Evolutionary conservation across 2,797 vertebrate genomes (phyloP).

Genomic region (Telmatherina bonti): DNA sequence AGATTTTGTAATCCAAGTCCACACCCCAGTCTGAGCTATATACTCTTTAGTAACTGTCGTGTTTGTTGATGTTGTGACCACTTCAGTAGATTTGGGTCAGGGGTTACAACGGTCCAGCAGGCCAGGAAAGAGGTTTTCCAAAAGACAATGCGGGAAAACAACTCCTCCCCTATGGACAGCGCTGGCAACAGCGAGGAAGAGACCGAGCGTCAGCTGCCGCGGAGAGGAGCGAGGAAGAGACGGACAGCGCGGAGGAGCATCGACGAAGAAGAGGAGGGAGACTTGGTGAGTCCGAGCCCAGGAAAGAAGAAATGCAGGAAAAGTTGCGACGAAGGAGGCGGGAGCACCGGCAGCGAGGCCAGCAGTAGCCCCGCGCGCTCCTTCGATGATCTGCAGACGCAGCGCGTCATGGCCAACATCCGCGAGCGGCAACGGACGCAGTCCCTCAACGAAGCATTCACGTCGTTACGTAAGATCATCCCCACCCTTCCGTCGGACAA

Average conservation of each 20-base stretch:
- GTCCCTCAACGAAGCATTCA: conserved; percentile 97
- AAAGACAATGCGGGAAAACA: conserved; percentile 92
- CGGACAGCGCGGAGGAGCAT: conserved; percentile 65
- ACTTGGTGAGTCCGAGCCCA: conserved; percentile 43
- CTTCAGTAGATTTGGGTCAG: conserved; percentile 25
- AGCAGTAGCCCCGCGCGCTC: conserved; percentile 85
- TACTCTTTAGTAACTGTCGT: conserved; percentile 29
- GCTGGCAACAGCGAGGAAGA: conserved; percentile 97
- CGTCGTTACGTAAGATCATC: conserved; percentile 95
- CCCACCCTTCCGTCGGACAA: conserved; percentile 98
- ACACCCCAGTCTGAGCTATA: conserved; percentile 25
- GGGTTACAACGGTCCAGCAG: conserved; percentile 25
- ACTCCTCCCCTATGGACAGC: conserved; percentile 95
- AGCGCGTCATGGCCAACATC: conserved; percentile 97
- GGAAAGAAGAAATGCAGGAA: conserved; percentile 83
- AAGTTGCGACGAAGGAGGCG: conserved; percentile 82
- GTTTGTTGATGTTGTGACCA: conserved; percentile 56
- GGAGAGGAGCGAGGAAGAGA: conserved; percentile 77
- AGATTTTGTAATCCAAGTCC: conserved; percentile 55
- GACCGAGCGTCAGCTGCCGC: conserved; percentile 84
- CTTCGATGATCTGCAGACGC: conserved; percentile 94
- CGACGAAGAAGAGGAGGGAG: conserved; percentile 60
- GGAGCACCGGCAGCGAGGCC: conserved; percentile 80
- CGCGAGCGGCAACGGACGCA: conserved; percentile 96
- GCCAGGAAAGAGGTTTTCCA: conserved; percentile 45